phyloP scores from a whole-genome alignment of 2,113 vertebrate species.

The Brachirus orientalis region DNA sequence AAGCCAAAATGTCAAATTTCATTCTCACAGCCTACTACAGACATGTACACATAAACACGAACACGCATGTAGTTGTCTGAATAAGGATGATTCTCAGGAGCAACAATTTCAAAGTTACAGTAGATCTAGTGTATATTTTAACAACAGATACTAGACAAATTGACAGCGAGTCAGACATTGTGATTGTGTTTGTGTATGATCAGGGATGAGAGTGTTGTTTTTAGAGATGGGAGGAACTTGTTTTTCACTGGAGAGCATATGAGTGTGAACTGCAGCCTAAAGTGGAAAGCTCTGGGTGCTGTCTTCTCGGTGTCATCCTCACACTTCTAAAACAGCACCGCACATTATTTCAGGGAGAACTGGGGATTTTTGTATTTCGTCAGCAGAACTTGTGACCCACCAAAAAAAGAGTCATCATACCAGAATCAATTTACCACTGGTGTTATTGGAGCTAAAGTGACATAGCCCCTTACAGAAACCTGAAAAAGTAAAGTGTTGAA shows the following conservation, averaged over 20 bases:
- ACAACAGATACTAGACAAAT: constrained; percentile 7
- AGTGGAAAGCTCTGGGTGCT: constrained; percentile 46
- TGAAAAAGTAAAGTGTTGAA: no score
- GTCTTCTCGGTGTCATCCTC: constrained; percentile 44
- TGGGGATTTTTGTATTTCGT: constrained; percentile 3
- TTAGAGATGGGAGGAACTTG: constrained; percentile 40
- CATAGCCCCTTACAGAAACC: no score
- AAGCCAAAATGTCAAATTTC: no score
- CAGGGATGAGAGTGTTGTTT: constrained; percentile 40
- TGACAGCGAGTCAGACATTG: constrained; percentile 13
- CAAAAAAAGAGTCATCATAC: not conserved
- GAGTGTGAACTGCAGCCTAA: constrained; percentile 54
- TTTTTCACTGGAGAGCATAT: constrained; percentile 34
- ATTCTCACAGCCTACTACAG: no score
- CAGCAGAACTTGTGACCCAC: constrained; percentile 4
- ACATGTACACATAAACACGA: no score
- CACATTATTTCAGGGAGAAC: constrained; percentile 53
- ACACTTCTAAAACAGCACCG: constrained; percentile 49
- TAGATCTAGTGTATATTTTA: no score
- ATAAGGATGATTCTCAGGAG: no score
- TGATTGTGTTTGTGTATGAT: constrained; percentile 18
- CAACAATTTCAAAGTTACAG: no score
- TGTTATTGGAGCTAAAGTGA: no score
- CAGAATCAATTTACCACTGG: no score
- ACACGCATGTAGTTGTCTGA: not conserved